Percentiles rank a stretch among this genome's conserved stretches.
phyloP scores from a whole-genome alignment of 2,113 vertebrate species.

The Ovis canadensis region DNA sequence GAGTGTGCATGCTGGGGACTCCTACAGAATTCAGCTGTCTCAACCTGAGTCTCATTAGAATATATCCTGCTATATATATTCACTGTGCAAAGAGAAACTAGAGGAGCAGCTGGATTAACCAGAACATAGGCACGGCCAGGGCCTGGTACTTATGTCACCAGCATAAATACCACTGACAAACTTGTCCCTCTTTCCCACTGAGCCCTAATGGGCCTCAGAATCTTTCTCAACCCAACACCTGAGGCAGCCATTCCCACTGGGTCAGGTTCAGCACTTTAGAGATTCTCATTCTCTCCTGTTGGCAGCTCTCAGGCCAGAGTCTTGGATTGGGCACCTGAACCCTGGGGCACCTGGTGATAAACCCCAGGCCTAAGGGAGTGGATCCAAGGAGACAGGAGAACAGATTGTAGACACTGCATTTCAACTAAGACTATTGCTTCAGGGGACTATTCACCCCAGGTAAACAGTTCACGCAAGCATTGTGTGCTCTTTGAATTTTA shows the following conservation, averaged over 20 bases:
- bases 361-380: background rate
- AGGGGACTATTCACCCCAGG: background rate
- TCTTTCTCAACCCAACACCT: background rate
- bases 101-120: background rate
- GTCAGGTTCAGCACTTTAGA: background rate
- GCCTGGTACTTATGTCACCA: background rate
- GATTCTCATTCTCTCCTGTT: background rate
- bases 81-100: background rate
- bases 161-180: background rate
- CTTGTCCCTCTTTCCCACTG: background rate
- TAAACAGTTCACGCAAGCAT: background rate
- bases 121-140: background rate
- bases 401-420: background rate
- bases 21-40: conserved; percentile 30
- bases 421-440: background rate
- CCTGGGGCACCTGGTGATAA: background rate
- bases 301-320: background rate
- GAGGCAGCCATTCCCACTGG: background rate
- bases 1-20: background rate
- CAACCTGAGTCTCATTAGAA: background rate
- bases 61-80: background rate
- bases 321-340: background rate
- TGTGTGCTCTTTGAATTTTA: background rate
- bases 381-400: background rate
- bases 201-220: background rate